Evolutionary conservation across 2,888 invertebrate species (phyloP).

Genomic region (Galerucella pusilla): DNA sequence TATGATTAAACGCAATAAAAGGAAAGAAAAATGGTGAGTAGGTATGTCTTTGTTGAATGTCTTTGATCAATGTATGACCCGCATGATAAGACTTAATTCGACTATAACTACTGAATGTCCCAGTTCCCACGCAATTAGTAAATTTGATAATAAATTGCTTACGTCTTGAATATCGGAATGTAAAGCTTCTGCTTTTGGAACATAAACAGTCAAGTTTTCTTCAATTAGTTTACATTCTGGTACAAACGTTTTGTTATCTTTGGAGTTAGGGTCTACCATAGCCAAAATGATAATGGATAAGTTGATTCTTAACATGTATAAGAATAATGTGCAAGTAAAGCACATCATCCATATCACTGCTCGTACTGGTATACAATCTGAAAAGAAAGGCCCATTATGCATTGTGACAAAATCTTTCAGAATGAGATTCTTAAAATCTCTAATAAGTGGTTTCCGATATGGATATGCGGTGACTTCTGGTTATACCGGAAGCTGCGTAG

Average conservation of each 20-base stretch:
- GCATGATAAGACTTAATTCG: too few relatives aligned
- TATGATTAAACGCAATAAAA: too few relatives aligned
- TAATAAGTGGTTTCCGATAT: too few relatives aligned
- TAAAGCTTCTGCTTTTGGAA: neutral
- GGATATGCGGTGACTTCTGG: too few relatives aligned
- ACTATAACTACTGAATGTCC: neutral
- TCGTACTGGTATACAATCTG: slow-evolving; percentile 65
- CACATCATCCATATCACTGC: slow-evolving; percentile 73
- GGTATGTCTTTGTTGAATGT: too few relatives aligned
- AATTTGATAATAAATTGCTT: slow-evolving; percentile 31
- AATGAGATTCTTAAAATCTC: too few relatives aligned
- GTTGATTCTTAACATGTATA: slow-evolving; percentile 80
- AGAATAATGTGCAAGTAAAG: slow-evolving; percentile 78
- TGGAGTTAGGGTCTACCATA: slow-evolving; percentile 69
- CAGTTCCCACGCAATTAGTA: neutral
- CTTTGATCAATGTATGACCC: too few relatives aligned
- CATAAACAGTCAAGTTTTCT: slow-evolving; percentile 17
- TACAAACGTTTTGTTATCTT: slow-evolving; percentile 31
- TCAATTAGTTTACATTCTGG: slow-evolving; percentile 46
- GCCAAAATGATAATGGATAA: slow-evolving; percentile 80
- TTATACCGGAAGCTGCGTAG: too few relatives aligned
- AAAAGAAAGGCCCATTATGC: slow-evolving; percentile 16
- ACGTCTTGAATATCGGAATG: slow-evolving; percentile 41
- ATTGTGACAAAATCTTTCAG: too few relatives aligned
- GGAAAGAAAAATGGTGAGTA: too few relatives aligned